These are phyloP conservation scores for Sebastes fasciatus DNA, from an alignment of 2,113 vertebrate species.

Conservation along the genomic window DNA sequence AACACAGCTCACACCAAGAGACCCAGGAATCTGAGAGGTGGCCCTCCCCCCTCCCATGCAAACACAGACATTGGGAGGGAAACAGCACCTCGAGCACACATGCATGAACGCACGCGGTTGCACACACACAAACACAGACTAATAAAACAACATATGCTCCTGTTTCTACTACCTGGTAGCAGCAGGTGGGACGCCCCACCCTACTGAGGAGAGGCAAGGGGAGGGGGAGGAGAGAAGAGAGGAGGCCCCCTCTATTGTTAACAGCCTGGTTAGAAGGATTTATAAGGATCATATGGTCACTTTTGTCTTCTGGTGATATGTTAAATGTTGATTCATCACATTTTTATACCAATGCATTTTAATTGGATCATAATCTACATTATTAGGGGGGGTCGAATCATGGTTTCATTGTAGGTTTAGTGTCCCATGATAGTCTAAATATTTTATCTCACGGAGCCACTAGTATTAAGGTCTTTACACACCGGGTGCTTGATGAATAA, in stretches of 20 bases:
- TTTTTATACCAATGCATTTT: neutral
- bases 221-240: conserved; percentile 23
- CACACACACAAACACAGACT: conserved; percentile 55
- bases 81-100: conserved; percentile 59
- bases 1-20: conserved; percentile 75
- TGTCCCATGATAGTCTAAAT: neutral
- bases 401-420: neutral
- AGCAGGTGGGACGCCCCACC: conserved; percentile 80
- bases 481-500: too few relatives aligned
- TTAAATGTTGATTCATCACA: neutral
- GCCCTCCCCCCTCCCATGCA: conserved; percentile 45
- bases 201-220: conserved; percentile 7
- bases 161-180: conserved; percentile 76
- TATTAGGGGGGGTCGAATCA: neutral
- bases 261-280: neutral
- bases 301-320: too few relatives aligned
- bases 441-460: too few relatives aligned
- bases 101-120: conserved; percentile 54
- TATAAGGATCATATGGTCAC: too few relatives aligned
- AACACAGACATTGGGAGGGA: conserved; percentile 53
- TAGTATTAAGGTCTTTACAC: too few relatives aligned
- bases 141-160: conserved; percentile 77
- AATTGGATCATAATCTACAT: too few relatives aligned
- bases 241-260: conserved; percentile 19
- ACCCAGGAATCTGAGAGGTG: conserved; percentile 72